Percentiles rank a stretch among this genome's conserved stretches.
These are phyloP conservation scores for Hoplias malabaricus DNA, from an alignment of 2,113 vertebrate genomes.

Conservation along the genomic window DNA sequence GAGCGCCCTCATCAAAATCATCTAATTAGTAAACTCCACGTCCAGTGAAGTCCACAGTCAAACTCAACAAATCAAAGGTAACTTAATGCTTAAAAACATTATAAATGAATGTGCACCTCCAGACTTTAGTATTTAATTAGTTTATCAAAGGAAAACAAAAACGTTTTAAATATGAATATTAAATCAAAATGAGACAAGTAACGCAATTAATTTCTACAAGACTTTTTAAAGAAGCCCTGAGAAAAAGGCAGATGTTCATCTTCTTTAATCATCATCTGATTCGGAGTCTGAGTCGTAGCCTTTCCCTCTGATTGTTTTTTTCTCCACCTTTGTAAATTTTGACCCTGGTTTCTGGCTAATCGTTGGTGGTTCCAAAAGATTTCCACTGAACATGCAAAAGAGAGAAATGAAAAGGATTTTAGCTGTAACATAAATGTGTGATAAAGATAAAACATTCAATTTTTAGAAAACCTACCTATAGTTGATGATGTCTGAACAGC, in stretches of 20 bases:
- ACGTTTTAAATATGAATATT: slow-evolving; percentile 7
- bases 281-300: slow-evolving; percentile 91
- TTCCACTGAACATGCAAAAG: slow-evolving; percentile 78
- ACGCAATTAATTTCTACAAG: slow-evolving; percentile 13
- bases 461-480: slow-evolving; percentile 80
- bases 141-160: background rate
- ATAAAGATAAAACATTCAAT: background rate
- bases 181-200: slow-evolving; percentile 3
- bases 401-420: background rate
- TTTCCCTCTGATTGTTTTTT: slow-evolving; percentile 92
- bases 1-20: background rate
- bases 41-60: background rate
- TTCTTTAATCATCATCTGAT: slow-evolving; percentile 82
- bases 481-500: slow-evolving; percentile 86
- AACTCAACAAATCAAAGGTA: background rate
- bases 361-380: slow-evolving; percentile 89
- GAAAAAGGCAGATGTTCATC: slow-evolving; percentile 29
- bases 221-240: slow-evolving; percentile 56
- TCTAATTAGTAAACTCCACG: too few species aligned
- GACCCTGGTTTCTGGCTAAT: slow-evolving; percentile 78
- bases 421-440: background rate
- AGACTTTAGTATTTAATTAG: background rate
- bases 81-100: background rate
- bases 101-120: background rate
- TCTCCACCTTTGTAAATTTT: slow-evolving; percentile 92